A percentile compares a stretch with the other conserved stretches of the same genome.
Conservation (phyloP, 2,888 invertebrate genomes). For the Diaphora mendica region DNA sequence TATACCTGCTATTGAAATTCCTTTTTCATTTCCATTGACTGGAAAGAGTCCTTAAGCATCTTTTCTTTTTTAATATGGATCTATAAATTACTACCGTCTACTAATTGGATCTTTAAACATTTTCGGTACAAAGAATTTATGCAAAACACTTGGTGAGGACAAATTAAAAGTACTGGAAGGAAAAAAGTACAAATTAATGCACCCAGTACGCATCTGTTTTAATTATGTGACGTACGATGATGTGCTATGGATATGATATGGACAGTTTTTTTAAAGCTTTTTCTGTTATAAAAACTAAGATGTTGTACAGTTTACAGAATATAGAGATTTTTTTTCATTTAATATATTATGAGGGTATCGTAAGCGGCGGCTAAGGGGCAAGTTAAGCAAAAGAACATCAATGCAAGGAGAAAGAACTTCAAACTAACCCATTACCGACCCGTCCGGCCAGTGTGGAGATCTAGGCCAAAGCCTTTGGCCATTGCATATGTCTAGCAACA, state of each 20-base stretch:
- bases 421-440: too few species aligned
- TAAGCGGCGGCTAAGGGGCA: too few species aligned
- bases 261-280: background rate
- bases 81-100: conserved; percentile 79
- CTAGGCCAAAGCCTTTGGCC: too few species aligned
- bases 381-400: too few species aligned
- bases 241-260: conserved; percentile 47
- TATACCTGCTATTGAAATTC: conserved; percentile 29
- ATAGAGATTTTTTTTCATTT: background rate
- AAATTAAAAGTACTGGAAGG: conserved; percentile 80
- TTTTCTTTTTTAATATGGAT: conserved; percentile 70
- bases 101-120: conserved; percentile 77
- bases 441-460: too few species aligned
- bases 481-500: too few species aligned
- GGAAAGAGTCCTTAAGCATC: conserved; percentile 50
- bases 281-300: background rate
- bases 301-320: background rate
- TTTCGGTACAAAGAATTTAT: conserved; percentile 79
- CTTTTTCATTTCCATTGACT: conserved; percentile 47
- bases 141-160: conserved; percentile 80
- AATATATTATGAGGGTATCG: background rate
- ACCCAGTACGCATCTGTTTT: conserved; percentile 80
- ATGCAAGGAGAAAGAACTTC: too few species aligned
- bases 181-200: conserved; percentile 83
- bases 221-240: conserved; percentile 68